A percentile compares a stretch with the other conserved stretches of the same genome.
These are phyloP conservation scores for Marronus borbonicus DNA, from an alignment of 2,888 invertebrate genomes.

Conservation along the genomic window DNA sequence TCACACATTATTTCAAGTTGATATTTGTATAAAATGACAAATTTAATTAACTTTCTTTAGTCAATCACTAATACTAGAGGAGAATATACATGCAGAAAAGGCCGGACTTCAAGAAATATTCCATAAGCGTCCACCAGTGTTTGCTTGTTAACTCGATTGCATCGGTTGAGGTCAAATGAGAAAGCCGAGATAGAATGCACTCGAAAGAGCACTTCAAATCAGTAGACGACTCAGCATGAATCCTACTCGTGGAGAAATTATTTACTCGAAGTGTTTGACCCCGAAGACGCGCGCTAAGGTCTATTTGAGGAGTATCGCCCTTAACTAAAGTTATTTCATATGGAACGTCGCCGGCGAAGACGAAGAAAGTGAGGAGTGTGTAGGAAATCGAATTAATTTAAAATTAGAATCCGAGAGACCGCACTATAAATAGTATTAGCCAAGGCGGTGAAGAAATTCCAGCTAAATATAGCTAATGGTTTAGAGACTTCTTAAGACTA, in stretches of 20 bases:
- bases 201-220: conserved; percentile 17
- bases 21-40: too few relatives aligned
- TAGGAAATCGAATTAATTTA: conserved; percentile 46
- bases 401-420: conserved; percentile 40
- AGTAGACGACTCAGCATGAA: conserved; percentile 3
- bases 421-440: conserved; percentile 46
- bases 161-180: conserved; percentile 30
- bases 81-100: neutral
- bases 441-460: conserved; percentile 45
- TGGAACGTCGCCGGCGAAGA: conserved; percentile 12
- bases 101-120: neutral
- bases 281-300: conserved; percentile 15
- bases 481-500: conserved; percentile 27
- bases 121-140: conserved; percentile 8
- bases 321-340: conserved; percentile 10
- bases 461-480: conserved; percentile 38
- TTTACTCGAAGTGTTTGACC: conserved; percentile 20
- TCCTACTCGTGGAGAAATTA: conserved; percentile 5
- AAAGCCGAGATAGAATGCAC: conserved; percentile 25
- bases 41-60: too few relatives aligned
- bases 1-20: too few relatives aligned
- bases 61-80: neutral
- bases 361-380: conserved; percentile 30
- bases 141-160: conserved; percentile 20
- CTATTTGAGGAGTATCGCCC: conserved; percentile 33